These are phyloP conservation scores for Synanthedon formicaeformis DNA, from an alignment of 2,888 invertebrate species.

Conservation along the genomic window DNA sequence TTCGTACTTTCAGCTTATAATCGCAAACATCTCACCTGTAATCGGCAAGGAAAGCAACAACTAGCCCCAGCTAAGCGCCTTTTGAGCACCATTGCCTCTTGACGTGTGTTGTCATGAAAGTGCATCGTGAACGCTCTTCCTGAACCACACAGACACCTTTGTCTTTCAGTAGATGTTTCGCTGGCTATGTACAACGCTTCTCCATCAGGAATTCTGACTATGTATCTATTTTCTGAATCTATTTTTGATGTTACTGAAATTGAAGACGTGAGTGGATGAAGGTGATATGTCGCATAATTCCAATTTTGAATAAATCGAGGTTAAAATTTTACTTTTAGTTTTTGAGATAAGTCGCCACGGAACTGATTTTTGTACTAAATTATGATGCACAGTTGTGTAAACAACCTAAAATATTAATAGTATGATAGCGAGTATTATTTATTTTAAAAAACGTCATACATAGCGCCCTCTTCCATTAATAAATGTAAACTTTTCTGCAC, in stretches of 20 bases:
- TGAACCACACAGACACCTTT: slow-evolving; percentile 79
- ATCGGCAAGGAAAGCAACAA: slow-evolving; percentile 78
- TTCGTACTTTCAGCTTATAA: background rate
- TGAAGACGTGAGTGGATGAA: too few relatives aligned
- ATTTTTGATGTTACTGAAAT: slow-evolving; percentile 70
- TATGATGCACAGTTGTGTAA: too few relatives aligned
- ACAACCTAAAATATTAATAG: too few relatives aligned
- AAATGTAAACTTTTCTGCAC: too few relatives aligned
- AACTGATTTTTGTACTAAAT: too few relatives aligned
- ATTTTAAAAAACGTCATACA: too few relatives aligned
- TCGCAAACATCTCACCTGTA: slow-evolving; percentile 64
- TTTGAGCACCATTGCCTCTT: slow-evolving; percentile 81
- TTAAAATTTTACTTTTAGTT: too few relatives aligned
- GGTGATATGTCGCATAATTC: too few relatives aligned
- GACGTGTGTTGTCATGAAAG: slow-evolving; percentile 84
- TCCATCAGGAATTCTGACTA: slow-evolving; percentile 77
- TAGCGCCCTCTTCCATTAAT: too few relatives aligned
- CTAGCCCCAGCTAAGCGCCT: slow-evolving; percentile 78
- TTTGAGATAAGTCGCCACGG: too few relatives aligned
- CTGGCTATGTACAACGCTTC: slow-evolving; percentile 82
- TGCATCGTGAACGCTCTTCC: slow-evolving; percentile 82
- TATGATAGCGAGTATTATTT: too few relatives aligned
- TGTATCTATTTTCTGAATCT: slow-evolving; percentile 79
- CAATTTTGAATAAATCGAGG: too few relatives aligned
- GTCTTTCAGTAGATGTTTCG: slow-evolving; percentile 73